Evolutionary conservation across 2,113 vertebrate genomes (phyloP).

Genomic region (Actenoides lindsayi): DNA sequence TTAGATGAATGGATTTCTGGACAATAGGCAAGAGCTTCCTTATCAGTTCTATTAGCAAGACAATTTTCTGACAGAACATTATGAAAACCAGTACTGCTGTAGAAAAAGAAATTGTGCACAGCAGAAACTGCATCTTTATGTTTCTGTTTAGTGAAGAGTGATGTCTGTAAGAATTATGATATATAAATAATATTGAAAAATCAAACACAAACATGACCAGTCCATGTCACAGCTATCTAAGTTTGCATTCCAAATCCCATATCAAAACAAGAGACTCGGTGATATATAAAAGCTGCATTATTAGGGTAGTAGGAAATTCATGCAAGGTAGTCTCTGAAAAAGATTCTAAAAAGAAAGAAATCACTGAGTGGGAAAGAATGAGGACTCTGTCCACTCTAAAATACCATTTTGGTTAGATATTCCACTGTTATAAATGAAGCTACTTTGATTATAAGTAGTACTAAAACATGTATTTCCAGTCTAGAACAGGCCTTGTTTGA

Average conservation of each 20-base stretch:
- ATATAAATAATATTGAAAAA: not conserved
- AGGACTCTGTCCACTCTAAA: not conserved
- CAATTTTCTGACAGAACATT: not conserved
- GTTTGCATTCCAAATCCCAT: not conserved
- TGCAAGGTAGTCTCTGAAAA: not conserved
- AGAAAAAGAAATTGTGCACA: not conserved
- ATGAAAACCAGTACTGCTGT: not conserved
- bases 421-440: constrained; percentile 77
- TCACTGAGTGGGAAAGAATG: not conserved
- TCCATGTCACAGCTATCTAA: not conserved
- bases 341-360: not conserved
- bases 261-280: not conserved
- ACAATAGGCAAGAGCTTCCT: not conserved
- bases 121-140: not conserved
- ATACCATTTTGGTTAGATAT: constrained; percentile 10
- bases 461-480: constrained; percentile 71
- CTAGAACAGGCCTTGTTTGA: constrained; percentile 7
- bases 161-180: not conserved
- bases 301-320: not conserved
- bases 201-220: not conserved
- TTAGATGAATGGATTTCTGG: not conserved
- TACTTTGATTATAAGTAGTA: constrained; percentile 83
- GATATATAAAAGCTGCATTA: not conserved
- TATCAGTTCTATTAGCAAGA: not conserved
- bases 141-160: not conserved